Evolutionary conservation across 2,113 vertebrate genomes (phyloP), one percentile per base, ranked within the genome.

Genomic region (Ariopsis seemanni): DNA sequence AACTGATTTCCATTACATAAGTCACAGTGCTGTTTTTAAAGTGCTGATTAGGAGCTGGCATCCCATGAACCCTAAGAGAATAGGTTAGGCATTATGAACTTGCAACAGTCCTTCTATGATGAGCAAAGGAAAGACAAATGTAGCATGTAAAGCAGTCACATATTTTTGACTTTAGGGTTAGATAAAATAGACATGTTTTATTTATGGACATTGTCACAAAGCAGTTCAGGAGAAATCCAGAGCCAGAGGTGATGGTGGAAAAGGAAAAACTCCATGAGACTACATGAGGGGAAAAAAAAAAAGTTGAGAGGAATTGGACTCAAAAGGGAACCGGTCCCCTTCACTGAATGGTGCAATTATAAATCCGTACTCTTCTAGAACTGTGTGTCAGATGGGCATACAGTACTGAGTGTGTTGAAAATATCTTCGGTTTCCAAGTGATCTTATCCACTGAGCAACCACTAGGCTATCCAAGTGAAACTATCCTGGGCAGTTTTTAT

Each of bases 1-100:
- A 88, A 20, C n/a, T 79, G 17, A 88, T 9, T 93, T 91, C 90
- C 91, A 88, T 89, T 87, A 91, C 86, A 88, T 55, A 55, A 83
- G 34, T 52, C 71, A 10, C 34, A 83, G 48, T 67, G 25, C 6
- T 15, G 65, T 15, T 12, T 69, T 30, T 15, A 52, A 77, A 53
- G 30, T 81, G 7, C 53, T 79, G 22, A 79, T 57, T n/a, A 57
- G 25, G 14, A 25, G 9, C 48, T 12, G 9, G 18, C 20, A 27
- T n/a, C 50, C 30, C 17, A 80, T 20, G 15, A 30, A 8, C 53
- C 12, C 4, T 27, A 2, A 30, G 11, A 27, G 0, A 8, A 8
- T 30, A 2, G 0, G 6, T 55, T 55, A n/a, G 48, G 7, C 14
- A 4, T 30, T 12, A 77, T 74, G 8, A 18, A 74, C 8, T 5